These are phyloP conservation scores for Cinara cedri DNA, from an alignment of 2,888 invertebrate genomes.

Conservation along the genomic window DNA sequence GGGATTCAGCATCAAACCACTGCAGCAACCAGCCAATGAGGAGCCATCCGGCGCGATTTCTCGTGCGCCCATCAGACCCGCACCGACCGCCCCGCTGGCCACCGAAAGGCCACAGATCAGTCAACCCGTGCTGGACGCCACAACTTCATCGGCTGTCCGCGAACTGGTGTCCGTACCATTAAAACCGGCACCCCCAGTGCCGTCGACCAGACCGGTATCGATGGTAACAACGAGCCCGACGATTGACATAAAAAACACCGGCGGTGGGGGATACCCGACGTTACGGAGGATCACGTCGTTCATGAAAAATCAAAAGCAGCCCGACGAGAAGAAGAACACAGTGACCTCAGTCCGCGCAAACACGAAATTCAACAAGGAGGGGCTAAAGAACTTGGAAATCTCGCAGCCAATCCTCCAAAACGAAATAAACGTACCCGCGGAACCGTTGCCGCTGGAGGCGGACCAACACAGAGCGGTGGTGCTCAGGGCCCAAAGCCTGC, in stretches of 20 bases:
- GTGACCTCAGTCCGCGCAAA: slow-evolving; percentile 43
- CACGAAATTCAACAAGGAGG: slow-evolving; percentile 70
- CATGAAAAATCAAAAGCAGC: slow-evolving; percentile 57
- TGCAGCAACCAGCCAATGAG: slow-evolving; percentile 61
- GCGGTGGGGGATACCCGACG: slow-evolving; percentile 63
- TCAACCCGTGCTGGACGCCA: slow-evolving; percentile 79
- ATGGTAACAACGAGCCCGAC: slow-evolving; percentile 64
- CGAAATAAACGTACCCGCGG: slow-evolving; percentile 72
- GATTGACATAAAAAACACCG: background rate
- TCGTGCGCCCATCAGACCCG: slow-evolving; percentile 49
- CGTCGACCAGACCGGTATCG: slow-evolving; percentile 65
- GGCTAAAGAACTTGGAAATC: slow-evolving; percentile 78
- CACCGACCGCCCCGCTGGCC: slow-evolving; percentile 45
- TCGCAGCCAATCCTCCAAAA: slow-evolving; percentile 81
- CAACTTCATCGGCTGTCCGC: slow-evolving; percentile 76
- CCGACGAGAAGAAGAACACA: slow-evolving; percentile 64
- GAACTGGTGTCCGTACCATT: slow-evolving; percentile 65
- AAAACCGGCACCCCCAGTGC: slow-evolving; percentile 67
- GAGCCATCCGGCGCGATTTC: slow-evolving; percentile 24
- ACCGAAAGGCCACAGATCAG: slow-evolving; percentile 77
- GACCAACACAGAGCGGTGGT: slow-evolving; percentile 69
- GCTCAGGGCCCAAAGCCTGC: slow-evolving; percentile 82
- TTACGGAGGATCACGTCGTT: slow-evolving; percentile 64
- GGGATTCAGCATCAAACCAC: slow-evolving; percentile 79
- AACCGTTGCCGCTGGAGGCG: slow-evolving; percentile 67